phyloP scores from a whole-genome alignment of 2,888 invertebrate genomes.

The Dasysyrphus tricinctus region DNA sequence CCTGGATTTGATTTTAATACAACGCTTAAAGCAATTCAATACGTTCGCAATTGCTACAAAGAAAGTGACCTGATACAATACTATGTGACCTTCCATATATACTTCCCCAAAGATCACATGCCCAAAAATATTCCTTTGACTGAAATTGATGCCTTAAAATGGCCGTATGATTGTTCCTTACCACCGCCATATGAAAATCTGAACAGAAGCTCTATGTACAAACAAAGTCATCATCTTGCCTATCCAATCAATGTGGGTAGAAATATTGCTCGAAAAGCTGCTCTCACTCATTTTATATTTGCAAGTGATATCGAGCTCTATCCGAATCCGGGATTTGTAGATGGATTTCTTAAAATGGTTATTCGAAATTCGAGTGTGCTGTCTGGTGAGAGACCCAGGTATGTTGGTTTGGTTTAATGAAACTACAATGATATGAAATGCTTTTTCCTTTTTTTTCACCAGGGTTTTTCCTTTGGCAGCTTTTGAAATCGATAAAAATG shows the following conservation, averaged over 20 bases:
- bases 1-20: constrained; percentile 86
- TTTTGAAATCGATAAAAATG: constrained; percentile 88
- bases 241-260: constrained; percentile 95
- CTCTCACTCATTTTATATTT: constrained; percentile 91
- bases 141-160: constrained; percentile 77
- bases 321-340: constrained; percentile 91
- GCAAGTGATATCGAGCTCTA: constrained; percentile 95
- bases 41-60: constrained; percentile 85
- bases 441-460: background rate
- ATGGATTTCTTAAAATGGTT: constrained; percentile 92
- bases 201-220: constrained; percentile 86
- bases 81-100: constrained; percentile 87
- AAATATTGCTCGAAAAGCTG: constrained; percentile 91
- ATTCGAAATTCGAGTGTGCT: constrained; percentile 86
- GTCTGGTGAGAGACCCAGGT: constrained; percentile 29
- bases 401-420: background rate
- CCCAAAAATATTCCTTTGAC: constrained; percentile 82
- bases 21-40: constrained; percentile 86
- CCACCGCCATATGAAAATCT: constrained; percentile 77
- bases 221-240: constrained; percentile 88
- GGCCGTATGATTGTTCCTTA: constrained; percentile 76
- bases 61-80: constrained; percentile 84
- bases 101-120: constrained; percentile 86
- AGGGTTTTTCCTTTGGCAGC: constrained; percentile 92
- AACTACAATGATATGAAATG: background rate